Base-by-base conservation (phyloP, 2,888 invertebrate species). In the Athalia rosae region DNA sequence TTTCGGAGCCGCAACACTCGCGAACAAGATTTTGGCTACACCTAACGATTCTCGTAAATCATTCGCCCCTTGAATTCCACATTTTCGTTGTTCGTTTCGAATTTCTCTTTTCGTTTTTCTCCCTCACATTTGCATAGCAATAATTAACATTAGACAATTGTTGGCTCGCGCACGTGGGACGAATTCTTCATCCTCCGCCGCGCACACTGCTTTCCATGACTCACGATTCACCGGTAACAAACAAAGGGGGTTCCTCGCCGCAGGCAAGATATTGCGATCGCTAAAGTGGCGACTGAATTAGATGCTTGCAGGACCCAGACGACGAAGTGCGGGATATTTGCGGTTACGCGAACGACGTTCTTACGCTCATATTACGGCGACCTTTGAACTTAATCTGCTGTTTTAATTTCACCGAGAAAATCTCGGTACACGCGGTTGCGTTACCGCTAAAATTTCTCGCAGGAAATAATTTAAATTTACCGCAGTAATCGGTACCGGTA, bases 241-340 rank as follows among this genome's bases (percentile, higher is more conserved):
- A 67, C 50, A 67, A 67, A 62, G 41, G 41, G 48, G 50, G n/a
- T 13, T 11, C 8, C 15, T 41, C 48, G 41, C 50, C 67, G 11
- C 53, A 53, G 53, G 6, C 6, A n/a, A 67, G 67, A 67, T 67
- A 50, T 50, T 67, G 67, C 50, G 50, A 48, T 41, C 41, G 53
- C 53, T 67, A 41, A 67, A 67, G 67, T 53, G 67, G 67, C 41
- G 53, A 67, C 67, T 67, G 41, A 67, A 67, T 67, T 53, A 67
- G 50, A 67, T 64, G 64, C 13, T 13, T 7, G 47, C 8, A 13
- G 8, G 9, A 47, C 45, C 47, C n/a, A 15, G 15, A 47, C 8
- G 45, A 50, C 6, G 28, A 41, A 41, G 50, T 41, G n/a, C 48
- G n/a, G 53, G 4, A 15, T 50, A 53, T 67, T 67, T 67, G 67